These are phyloP conservation scores for Drosophila paulistorum DNA, from an alignment of 1,140 invertebrate genomes.

Conservation along the genomic window DNA sequence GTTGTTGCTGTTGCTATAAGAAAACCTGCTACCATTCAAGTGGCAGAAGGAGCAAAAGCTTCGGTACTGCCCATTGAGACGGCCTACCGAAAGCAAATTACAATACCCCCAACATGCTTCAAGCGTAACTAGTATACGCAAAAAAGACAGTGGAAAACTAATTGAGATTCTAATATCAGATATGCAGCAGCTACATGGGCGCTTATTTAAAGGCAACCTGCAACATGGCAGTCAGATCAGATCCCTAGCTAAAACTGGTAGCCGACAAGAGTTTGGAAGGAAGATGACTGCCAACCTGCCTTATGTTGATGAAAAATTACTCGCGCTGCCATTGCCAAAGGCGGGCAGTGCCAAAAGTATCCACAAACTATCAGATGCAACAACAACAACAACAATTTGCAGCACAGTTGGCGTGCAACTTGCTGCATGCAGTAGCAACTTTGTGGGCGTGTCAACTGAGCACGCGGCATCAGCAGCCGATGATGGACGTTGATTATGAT, in stretches of 20 bases:
- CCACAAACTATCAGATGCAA: slow-evolving; percentile 20
- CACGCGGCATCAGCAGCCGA: slow-evolving; percentile 71
- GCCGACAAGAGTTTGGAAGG: slow-evolving; percentile 51
- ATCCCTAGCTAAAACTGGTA: slow-evolving; percentile 46
- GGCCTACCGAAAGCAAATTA: slow-evolving; percentile 51
- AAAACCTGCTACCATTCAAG: not conserved
- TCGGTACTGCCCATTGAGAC: slow-evolving; percentile 30
- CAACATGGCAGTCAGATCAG: slow-evolving; percentile 27
- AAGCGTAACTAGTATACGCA: slow-evolving; percentile 45
- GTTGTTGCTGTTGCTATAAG: not conserved
- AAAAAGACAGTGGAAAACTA: slow-evolving; percentile 71
- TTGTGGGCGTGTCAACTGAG: slow-evolving; percentile 62
- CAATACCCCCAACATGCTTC: slow-evolving; percentile 41
- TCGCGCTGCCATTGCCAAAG: slow-evolving; percentile 67
- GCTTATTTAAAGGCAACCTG: slow-evolving; percentile 49
- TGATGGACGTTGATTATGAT: slow-evolving; percentile 81
- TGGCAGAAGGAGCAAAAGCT: not conserved
- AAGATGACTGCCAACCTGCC: slow-evolving; percentile 44
- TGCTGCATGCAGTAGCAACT: slow-evolving; percentile 48
- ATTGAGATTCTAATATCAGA: slow-evolving; percentile 81
- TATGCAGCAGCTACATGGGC: slow-evolving; percentile 65
- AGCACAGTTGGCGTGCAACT: slow-evolving; percentile 48
- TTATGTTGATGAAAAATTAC: slow-evolving; percentile 77
- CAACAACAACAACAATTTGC: slow-evolving; percentile 42
- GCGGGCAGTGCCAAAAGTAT: slow-evolving; percentile 54